A percentile compares a stretch with the other conserved stretches of the same genome.
These are phyloP conservation scores for Pitta sordida DNA, from an alignment of 2,113 vertebrate genomes.

Conservation along the genomic window DNA sequence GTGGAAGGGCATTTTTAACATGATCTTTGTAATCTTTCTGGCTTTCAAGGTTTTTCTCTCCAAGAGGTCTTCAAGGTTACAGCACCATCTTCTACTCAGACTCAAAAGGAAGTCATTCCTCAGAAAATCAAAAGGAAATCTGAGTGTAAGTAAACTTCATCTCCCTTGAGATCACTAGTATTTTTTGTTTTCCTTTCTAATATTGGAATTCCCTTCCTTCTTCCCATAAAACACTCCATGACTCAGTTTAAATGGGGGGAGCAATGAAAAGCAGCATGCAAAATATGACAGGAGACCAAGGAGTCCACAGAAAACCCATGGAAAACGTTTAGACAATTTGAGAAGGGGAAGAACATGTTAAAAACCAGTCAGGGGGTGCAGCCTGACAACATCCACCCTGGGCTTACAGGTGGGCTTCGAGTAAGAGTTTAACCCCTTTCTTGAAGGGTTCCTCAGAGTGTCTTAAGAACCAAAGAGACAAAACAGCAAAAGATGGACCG, in stretches of 20 bases:
- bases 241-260: neutral
- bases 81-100: neutral
- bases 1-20: neutral
- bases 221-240: neutral
- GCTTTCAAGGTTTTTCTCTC: neutral
- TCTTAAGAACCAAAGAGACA: neutral
- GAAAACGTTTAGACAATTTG: neutral
- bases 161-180: neutral
- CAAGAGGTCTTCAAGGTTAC: neutral
- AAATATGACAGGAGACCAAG: neutral
- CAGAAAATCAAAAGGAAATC: neutral
- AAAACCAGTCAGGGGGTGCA: neutral
- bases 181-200: neutral
- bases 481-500: neutral
- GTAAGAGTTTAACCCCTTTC: neutral
- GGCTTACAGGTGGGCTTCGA: neutral
- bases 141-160: neutral
- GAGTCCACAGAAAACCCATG: neutral
- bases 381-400: neutral
- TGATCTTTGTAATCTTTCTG: neutral
- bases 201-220: neutral
- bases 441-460: neutral
- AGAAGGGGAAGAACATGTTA: neutral
- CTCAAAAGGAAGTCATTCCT: neutral
- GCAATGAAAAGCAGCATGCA: neutral